Percentiles rank a stretch among this genome's conserved stretches.
Evolutionary conservation across 2,113 vertebrate genomes (phyloP).

Genomic region (Pundamilia nyererei): DNA sequence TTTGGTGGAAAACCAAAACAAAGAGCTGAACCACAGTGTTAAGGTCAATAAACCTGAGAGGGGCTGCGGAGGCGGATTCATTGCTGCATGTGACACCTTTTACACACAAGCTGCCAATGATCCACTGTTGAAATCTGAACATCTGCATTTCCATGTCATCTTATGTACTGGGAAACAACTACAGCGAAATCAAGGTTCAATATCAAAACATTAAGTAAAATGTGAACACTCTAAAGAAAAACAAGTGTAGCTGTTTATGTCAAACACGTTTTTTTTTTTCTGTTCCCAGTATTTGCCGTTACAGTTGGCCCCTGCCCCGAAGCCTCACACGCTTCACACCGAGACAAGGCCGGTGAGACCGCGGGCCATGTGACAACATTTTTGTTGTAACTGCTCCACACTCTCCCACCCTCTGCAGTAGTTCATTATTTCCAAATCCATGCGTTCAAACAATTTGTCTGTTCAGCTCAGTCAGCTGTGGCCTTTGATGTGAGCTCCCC

Average conservation of each 20-base stretch:
- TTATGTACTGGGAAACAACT: neutral
- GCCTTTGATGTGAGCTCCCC: slow-evolving; percentile 65
- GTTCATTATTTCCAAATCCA: slow-evolving; percentile 69
- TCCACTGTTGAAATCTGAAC: neutral
- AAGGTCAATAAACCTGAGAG: neutral
- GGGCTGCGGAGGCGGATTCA: neutral
- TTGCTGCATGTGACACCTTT: neutral
- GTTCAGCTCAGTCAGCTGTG: slow-evolving; percentile 61
- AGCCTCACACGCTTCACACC: slow-evolving; percentile 37
- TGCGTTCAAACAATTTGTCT: slow-evolving; percentile 67
- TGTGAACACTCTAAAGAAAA: neutral
- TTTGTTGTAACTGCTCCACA: slow-evolving; percentile 56
- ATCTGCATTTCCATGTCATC: neutral
- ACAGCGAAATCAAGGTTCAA: neutral
- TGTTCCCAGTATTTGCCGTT: neutral
- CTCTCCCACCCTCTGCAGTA: slow-evolving; percentile 55
- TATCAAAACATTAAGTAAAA: neutral
- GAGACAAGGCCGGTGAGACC: neutral
- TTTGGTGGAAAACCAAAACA: neutral
- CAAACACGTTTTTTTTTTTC: neutral
- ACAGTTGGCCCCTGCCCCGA: slow-evolving; percentile 21
- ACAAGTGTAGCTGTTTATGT: neutral
- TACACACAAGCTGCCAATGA: neutral
- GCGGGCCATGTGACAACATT: slow-evolving; percentile 57
- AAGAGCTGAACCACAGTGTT: neutral